These are phyloP conservation scores for Carcharodon carcharias DNA, from an alignment of 2,797 vertebrate genomes.

Conservation along the genomic window DNA sequence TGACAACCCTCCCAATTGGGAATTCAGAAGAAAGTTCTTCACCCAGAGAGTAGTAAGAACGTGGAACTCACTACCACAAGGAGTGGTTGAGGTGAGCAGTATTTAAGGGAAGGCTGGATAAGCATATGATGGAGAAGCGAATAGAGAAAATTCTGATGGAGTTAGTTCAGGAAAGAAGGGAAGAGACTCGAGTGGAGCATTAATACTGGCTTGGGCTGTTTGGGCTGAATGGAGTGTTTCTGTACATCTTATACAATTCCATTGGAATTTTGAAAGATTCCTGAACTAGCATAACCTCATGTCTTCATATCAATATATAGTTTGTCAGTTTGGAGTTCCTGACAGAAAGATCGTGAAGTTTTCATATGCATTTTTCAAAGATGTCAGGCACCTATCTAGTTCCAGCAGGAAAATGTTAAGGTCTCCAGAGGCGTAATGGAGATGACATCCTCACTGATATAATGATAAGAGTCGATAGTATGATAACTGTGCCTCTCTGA, in stretches of 20 bases:
- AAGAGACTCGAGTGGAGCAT: background rate
- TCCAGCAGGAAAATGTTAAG: background rate
- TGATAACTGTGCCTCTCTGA: background rate
- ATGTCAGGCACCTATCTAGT: background rate
- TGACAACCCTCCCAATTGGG: too few relatives aligned
- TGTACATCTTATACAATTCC: background rate
- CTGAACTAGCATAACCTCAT: background rate
- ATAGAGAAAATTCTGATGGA: background rate
- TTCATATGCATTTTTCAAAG: background rate
- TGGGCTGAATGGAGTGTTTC: background rate
- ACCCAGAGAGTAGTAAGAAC: too few relatives aligned
- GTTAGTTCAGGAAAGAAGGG: background rate
- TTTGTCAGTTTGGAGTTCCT: background rate
- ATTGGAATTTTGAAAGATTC: background rate
- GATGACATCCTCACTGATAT: background rate
- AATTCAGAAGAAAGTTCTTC: too few relatives aligned
- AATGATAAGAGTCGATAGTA: background rate
- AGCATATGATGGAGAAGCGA: background rate
- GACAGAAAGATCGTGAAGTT: background rate
- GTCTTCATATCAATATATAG: background rate
- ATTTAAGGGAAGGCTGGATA: background rate
- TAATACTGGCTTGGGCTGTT: background rate
- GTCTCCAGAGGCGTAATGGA: background rate
- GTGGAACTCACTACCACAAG: too few relatives aligned
- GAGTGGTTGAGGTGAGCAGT: too few relatives aligned